Percentiles rank a stretch among this genome's conserved stretches.
These are phyloP conservation scores for Calameuta filiformis DNA, from an alignment of 2,888 invertebrate genomes.

Conservation along the genomic window DNA sequence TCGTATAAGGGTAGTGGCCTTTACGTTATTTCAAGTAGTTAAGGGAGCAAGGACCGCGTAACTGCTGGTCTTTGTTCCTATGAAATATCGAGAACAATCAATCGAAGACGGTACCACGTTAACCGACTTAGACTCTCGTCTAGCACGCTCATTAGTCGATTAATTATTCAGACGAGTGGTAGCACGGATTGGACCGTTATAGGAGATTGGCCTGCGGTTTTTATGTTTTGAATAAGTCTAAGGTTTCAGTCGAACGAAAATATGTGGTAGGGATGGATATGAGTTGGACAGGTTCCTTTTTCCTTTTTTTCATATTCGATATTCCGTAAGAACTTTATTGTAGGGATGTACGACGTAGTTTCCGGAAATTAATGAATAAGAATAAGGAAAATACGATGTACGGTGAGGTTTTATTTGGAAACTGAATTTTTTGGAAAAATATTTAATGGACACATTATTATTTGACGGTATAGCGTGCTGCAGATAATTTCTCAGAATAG, in stretches of 20 bases:
- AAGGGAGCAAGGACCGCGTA: neutral
- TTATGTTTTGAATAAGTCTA: neutral
- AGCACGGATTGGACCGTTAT: neutral
- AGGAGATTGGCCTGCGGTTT: neutral
- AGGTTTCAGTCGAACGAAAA: neutral
- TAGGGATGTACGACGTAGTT: neutral
- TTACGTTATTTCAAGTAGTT: neutral
- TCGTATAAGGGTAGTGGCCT: neutral
- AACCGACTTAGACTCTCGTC: neutral
- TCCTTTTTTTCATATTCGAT: neutral
- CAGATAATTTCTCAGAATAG: neutral
- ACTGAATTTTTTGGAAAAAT: neutral
- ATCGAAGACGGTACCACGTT: neutral
- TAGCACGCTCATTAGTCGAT: conserved; percentile 10
- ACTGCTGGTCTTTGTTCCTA: neutral
- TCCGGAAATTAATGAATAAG: neutral
- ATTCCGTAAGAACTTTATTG: neutral
- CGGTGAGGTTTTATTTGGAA: neutral
- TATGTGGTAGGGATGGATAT: neutral
- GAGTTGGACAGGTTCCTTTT: neutral
- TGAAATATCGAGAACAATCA: neutral
- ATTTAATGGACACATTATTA: neutral
- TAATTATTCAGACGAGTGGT: conserved; percentile 28
- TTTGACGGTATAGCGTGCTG: neutral
- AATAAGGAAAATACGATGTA: neutral